Percentiles rank a stretch among this genome's conserved stretches.
Evolutionary conservation across 2,888 invertebrate species (phyloP).

Genomic region (Anodontia alba): DNA sequence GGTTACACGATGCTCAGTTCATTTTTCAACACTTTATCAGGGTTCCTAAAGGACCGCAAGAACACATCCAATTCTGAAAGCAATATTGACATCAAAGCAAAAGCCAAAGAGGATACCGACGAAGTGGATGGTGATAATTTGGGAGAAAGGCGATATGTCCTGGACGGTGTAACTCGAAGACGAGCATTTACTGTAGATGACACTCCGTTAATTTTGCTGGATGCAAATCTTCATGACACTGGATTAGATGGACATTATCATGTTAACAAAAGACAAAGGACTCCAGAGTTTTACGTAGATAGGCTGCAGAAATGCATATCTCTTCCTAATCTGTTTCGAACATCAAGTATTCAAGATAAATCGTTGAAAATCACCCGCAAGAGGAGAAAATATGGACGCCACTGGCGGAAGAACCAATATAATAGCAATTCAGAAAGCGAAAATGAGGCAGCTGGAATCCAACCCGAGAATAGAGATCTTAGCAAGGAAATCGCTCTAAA

Average conservation of each 20-base stretch:
- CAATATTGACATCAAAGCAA: too few species aligned
- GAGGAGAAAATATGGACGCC: not conserved
- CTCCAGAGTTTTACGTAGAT: not conserved
- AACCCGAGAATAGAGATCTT: not conserved
- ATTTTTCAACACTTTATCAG: too few species aligned
- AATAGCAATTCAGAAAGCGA: not conserved
- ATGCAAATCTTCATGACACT: not conserved
- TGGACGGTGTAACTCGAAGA: not conserved
- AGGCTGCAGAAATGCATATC: not conserved
- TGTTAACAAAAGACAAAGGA: not conserved
- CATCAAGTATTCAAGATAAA: conserved; percentile 6
- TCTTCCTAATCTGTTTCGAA: not conserved
- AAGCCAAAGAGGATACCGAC: too few species aligned
- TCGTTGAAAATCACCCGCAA: not conserved
- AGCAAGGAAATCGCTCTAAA: too few species aligned
- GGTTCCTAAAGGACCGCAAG: too few species aligned
- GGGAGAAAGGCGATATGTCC: too few species aligned
- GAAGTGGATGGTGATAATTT: too few species aligned
- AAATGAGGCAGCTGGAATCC: not conserved
- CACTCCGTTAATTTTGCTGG: not conserved
- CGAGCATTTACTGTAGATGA: not conserved
- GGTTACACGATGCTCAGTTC: too few species aligned
- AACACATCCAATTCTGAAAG: too few species aligned
- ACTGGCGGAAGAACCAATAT: not conserved
- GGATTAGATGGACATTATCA: not conserved